Evolutionary conservation across 2,113 vertebrate genomes (phyloP).

Genomic region (Pollachius pollachius): DNA sequence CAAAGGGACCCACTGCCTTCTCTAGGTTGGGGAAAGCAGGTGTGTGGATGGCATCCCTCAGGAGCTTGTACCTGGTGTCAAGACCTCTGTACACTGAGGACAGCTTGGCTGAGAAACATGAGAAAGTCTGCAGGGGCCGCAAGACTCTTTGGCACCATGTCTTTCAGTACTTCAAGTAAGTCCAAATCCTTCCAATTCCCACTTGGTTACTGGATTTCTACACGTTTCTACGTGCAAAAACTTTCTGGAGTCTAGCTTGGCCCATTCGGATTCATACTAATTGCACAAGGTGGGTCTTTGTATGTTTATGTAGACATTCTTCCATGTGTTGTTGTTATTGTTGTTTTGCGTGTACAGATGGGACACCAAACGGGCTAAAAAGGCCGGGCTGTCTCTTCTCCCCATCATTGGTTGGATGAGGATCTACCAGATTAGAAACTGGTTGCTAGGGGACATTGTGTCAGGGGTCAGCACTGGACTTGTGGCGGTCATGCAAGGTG

Average conservation of each 20-base stretch:
- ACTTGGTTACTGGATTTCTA: neutral
- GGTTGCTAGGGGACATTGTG: constrained; percentile 85
- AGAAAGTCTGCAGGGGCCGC: constrained; percentile 74
- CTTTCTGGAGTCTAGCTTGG: neutral
- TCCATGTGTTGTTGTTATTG: neutral
- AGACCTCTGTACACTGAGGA: constrained; percentile 84
- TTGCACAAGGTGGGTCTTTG: neutral
- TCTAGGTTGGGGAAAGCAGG: too few species aligned
- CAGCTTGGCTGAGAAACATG: constrained; percentile 73
- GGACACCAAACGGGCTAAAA: constrained; percentile 78
- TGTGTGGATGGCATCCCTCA: constrained; percentile 54
- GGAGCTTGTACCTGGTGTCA: constrained; percentile 79
- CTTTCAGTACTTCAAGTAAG: constrained; percentile 80
- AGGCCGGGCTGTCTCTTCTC: constrained; percentile 68
- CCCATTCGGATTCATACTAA: neutral
- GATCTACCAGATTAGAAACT: constrained; percentile 80
- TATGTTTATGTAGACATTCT: too few species aligned
- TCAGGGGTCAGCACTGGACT: constrained; percentile 91
- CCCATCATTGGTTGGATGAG: constrained; percentile 87
- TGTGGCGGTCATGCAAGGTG: constrained; percentile 92
- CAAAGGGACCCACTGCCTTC: constrained; percentile 16
- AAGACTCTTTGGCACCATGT: constrained; percentile 80
- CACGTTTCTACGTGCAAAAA: neutral
- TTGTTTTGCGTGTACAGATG: constrained; percentile 74
- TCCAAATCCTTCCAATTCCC: neutral